phyloP scores from a whole-genome alignment of 1,140 invertebrate genomes.

The Condylostylus longicornis region DNA sequence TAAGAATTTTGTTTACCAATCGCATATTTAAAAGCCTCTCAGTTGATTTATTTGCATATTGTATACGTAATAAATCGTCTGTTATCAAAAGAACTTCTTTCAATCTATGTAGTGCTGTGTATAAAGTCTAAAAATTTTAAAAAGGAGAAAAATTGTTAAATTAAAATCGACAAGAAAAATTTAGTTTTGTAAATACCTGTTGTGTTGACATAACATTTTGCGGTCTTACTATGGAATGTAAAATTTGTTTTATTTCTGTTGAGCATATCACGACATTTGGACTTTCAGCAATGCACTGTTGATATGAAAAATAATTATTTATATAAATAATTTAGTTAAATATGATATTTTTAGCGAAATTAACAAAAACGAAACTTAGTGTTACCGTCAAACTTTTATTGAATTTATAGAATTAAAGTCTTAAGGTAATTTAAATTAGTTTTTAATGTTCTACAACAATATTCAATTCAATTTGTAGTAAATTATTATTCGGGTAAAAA shows the following conservation, averaged over 20 bases:
- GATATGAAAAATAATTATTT: background rate
- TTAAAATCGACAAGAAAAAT: background rate
- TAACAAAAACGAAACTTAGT: too few species aligned
- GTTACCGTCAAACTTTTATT: too few species aligned
- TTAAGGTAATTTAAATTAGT: too few species aligned
- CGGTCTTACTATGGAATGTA: slow-evolving; percentile 47
- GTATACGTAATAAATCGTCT: slow-evolving; percentile 64
- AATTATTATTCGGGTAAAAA: too few species aligned
- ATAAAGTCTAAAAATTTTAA: slow-evolving; percentile 48
- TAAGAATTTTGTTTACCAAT: too few species aligned
- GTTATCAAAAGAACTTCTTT: slow-evolving; percentile 77
- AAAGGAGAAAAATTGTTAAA: background rate
- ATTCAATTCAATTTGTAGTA: too few species aligned
- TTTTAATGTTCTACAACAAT: too few species aligned
- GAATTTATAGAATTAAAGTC: too few species aligned
- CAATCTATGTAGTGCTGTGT: slow-evolving; percentile 69
- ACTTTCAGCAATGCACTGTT: slow-evolving; percentile 55
- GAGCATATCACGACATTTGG: slow-evolving; percentile 48
- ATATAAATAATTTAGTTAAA: too few species aligned
- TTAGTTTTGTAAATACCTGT: slow-evolving; percentile 17
- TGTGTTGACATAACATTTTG: slow-evolving; percentile 34
- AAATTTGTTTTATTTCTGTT: slow-evolving; percentile 56
- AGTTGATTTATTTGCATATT: slow-evolving; percentile 35
- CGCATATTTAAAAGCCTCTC: slow-evolving; percentile 31
- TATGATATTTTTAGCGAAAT: too few species aligned